Evolutionary conservation across 1,140 invertebrate genomes (phyloP).

Genomic region (Stegodyphus dumicola): DNA sequence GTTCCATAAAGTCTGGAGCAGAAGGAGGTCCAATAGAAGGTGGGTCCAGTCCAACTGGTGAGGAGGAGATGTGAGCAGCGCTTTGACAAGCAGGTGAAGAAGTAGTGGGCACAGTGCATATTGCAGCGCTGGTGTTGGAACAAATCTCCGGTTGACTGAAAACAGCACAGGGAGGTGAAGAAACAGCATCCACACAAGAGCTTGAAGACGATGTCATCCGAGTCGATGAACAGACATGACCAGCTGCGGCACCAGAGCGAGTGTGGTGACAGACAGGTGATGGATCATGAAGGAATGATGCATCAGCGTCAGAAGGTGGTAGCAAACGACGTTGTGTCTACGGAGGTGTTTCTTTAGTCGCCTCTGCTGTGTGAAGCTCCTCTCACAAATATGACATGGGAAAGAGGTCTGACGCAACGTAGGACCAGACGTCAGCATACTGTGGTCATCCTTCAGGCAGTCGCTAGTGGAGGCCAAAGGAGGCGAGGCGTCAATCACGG

Average conservation of each 20-base stretch:
- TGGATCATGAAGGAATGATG: background rate
- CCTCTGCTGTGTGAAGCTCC: background rate
- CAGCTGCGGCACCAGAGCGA: background rate
- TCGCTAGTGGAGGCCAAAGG: no score
- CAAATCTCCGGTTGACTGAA: no score
- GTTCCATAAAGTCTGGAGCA: background rate
- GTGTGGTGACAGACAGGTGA: background rate
- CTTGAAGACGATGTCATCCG: background rate
- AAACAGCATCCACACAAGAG: no score
- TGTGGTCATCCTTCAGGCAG: background rate
- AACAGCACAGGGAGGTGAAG: no score
- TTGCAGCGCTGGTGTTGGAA: background rate
- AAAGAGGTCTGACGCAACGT: background rate
- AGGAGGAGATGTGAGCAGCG: background rate
- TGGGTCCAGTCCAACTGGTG: no score
- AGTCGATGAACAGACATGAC: background rate
- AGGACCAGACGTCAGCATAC: background rate
- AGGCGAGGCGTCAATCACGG: background rate
- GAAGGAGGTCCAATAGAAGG: no score
- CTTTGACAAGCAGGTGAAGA: background rate
- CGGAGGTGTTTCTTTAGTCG: background rate
- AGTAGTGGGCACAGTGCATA: background rate
- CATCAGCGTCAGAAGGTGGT: no score
- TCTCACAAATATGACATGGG: background rate
- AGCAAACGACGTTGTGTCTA: no score